Evolutionary conservation across 2,888 invertebrate genomes (phyloP).

Genomic region (Macroteleia sp.): DNA sequence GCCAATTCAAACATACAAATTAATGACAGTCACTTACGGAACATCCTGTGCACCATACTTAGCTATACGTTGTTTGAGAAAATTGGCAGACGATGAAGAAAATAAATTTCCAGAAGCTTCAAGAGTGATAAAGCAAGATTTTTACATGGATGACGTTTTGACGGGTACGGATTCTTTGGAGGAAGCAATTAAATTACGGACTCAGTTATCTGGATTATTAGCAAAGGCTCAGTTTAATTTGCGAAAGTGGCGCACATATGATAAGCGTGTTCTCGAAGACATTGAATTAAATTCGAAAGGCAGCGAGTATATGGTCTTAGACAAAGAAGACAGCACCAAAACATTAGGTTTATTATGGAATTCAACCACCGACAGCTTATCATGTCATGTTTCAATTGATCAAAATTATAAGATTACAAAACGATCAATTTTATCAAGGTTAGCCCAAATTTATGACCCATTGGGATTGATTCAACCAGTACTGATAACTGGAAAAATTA

Average conservation of each 20-base stretch:
- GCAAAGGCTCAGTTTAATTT: conserved; percentile 12
- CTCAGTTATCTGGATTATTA: conserved; percentile 6
- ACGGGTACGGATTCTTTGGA: conserved; percentile 4
- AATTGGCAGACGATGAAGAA: conserved; percentile 26
- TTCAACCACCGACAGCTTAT: background rate
- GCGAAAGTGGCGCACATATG: conserved; percentile 10
- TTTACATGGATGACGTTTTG: conserved; percentile 19
- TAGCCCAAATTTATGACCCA: conserved; percentile 53
- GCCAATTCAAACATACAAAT: background rate
- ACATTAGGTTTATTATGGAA: conserved; percentile 43
- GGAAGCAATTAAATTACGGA: background rate
- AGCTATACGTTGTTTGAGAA: background rate
- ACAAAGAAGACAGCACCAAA: background rate
- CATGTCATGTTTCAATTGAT: background rate
- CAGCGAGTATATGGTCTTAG: background rate
- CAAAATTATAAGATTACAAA: conserved; percentile 26
- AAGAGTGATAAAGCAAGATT: background rate
- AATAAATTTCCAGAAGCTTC: background rate
- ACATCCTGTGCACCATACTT: background rate
- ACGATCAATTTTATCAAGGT: conserved; percentile 62
- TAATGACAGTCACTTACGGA: conserved; percentile 6
- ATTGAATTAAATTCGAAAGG: background rate
- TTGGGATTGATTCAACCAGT: conserved; percentile 57
- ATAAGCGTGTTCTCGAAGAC: background rate
- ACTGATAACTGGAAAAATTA: conserved; percentile 48